Evolutionary conservation across 2,888 invertebrate species (phyloP).

Genomic region (Scaptomyza caliginosa): DNA sequence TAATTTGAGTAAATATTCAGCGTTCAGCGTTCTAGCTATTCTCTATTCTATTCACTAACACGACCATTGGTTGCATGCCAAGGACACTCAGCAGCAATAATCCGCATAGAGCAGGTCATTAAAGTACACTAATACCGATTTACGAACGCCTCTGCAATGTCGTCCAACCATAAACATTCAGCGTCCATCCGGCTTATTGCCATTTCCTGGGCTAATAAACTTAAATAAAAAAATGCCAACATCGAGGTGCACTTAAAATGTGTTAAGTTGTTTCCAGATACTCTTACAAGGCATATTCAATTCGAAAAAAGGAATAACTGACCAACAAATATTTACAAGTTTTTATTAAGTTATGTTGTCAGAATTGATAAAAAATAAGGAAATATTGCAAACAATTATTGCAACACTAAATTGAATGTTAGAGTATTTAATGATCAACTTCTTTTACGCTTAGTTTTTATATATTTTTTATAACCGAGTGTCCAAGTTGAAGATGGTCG

Average conservation of each 20-base stretch:
- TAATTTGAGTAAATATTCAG: slow-evolving; percentile 9
- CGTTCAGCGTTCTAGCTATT: not conserved
- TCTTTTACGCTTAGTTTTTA: not conserved
- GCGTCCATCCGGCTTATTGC: slow-evolving; percentile 17
- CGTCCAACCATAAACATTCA: slow-evolving; percentile 44
- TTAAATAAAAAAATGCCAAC: slow-evolving; percentile 47
- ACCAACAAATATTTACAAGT: not conserved
- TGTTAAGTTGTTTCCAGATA: not conserved
- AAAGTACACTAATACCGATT: slow-evolving; percentile 55
- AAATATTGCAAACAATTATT: not conserved
- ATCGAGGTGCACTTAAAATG: not conserved
- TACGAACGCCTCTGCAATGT: slow-evolving; percentile 44
- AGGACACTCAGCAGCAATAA: slow-evolving; percentile 20
- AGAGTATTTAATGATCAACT: slow-evolving; percentile 30
- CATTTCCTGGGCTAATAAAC: slow-evolving; percentile 40
- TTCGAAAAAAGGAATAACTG: too few relatives aligned
- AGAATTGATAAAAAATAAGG: too few relatives aligned
- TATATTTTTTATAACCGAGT: slow-evolving; percentile 21
- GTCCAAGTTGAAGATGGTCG: slow-evolving; percentile 45
- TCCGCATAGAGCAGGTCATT: slow-evolving; percentile 27
- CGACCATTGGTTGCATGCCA: slow-evolving; percentile 14
- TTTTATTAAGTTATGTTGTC: too few relatives aligned
- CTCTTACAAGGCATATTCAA: not conserved
- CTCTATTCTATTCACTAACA: not conserved
- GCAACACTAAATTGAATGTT: not conserved